Conservation (phyloP, 2,113 vertebrate genomes). For the Polypterus senegalus region DNA sequence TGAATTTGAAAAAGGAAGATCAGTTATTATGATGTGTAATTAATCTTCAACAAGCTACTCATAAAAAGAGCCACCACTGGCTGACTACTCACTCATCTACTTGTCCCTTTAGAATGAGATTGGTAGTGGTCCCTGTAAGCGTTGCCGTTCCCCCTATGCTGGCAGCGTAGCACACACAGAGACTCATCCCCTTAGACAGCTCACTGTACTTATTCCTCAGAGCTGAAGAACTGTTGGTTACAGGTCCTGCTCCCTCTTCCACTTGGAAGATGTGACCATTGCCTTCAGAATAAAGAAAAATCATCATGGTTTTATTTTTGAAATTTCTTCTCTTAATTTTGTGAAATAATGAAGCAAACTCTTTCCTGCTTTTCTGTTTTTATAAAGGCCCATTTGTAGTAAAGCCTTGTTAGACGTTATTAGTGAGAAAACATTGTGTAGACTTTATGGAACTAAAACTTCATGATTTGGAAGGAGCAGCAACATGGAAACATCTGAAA, state of each 20-base stretch:
- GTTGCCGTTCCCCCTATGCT: conserved; percentile 89
- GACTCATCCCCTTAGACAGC: conserved; percentile 68
- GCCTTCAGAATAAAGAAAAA: conserved; percentile 20
- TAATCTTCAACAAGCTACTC: background rate
- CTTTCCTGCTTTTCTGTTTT: no score
- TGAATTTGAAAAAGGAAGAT: background rate
- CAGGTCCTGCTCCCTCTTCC: conserved; percentile 6
- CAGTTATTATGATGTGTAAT: background rate
- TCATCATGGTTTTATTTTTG: no score
- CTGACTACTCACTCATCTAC: conserved; percentile 57
- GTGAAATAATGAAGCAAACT: no score
- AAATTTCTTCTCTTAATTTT: no score
- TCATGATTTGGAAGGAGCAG: no score
- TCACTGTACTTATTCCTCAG: conserved; percentile 37
- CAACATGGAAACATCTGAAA: no score
- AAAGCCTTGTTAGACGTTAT: no score
- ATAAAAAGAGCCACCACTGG: background rate
- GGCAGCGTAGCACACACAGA: conserved; percentile 74
- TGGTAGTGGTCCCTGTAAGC: conserved; percentile 77
- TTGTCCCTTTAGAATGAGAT: conserved; percentile 84
- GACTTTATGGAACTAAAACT: no score
- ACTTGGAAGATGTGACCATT: conserved; percentile 5
- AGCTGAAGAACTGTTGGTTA: no score
- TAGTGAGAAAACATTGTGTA: no score
- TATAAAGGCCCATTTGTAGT: no score